Conservation (phyloP, 2,113 vertebrate species). For the Clinocottus analis region DNA sequence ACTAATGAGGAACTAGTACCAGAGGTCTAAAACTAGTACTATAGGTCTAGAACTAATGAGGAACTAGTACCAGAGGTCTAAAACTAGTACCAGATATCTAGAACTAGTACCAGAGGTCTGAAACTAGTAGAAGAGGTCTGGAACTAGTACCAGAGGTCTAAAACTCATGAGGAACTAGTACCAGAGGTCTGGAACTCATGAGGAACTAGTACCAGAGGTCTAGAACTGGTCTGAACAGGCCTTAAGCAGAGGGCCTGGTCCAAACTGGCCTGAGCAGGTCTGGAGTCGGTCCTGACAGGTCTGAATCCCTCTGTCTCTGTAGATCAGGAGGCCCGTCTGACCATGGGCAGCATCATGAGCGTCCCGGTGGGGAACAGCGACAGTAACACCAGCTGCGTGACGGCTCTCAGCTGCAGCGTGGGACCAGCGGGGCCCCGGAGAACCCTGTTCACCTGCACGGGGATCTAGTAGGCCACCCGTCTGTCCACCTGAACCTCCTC, state of each 20-base stretch:
- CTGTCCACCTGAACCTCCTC: neutral
- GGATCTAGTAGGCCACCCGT: slow-evolving; percentile 79
- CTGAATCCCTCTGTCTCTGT: neutral
- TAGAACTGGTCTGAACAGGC: neutral
- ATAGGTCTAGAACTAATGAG: too few relatives aligned
- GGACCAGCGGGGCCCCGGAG: slow-evolving; percentile 66
- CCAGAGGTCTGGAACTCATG: too few relatives aligned
- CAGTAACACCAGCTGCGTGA: slow-evolving; percentile 83
- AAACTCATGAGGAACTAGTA: too few relatives aligned
- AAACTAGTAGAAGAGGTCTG: too few relatives aligned
- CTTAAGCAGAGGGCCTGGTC: neutral
- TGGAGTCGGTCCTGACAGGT: too few relatives aligned
- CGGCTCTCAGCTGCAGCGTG: slow-evolving; percentile 81
- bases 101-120: too few relatives aligned
- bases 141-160: too few relatives aligned
- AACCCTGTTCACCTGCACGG: slow-evolving; percentile 85
- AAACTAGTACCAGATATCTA: too few relatives aligned
- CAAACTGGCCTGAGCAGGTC: neutral
- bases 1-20: too few relatives aligned
- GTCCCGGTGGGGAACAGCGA: slow-evolving; percentile 69
- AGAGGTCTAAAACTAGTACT: too few relatives aligned
- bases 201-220: neutral
- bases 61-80: too few relatives aligned
- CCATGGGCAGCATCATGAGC: slow-evolving; percentile 81
- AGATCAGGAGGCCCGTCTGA: slow-evolving; percentile 68